Conservation (phyloP, 2,797 vertebrate species). For the Orientallactaga sibirica region DNA sequence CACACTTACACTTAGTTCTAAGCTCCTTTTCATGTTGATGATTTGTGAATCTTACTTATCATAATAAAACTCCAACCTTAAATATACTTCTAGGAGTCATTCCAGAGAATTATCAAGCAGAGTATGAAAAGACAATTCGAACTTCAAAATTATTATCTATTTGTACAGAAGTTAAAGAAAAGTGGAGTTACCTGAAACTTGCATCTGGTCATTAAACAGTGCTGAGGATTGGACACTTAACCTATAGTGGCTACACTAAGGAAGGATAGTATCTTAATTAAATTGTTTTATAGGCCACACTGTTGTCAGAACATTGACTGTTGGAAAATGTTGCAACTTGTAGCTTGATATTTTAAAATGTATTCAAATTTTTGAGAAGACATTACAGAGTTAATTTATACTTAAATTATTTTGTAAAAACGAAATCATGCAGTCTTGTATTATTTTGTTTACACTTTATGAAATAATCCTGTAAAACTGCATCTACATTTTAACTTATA, state of each 20-base stretch:
- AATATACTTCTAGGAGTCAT: background rate
- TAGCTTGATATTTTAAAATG: background rate
- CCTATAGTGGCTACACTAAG: background rate
- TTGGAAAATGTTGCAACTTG: background rate
- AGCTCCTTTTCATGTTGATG: background rate
- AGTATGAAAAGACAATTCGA: background rate
- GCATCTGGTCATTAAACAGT: background rate
- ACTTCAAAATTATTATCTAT: background rate
- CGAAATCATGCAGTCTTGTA: background rate
- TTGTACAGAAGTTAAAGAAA: background rate
- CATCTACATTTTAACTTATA: background rate
- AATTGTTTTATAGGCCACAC: background rate
- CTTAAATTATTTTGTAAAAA: background rate
- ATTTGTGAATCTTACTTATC: background rate
- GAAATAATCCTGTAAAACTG: background rate
- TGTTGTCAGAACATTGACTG: background rate
- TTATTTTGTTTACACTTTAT: background rate
- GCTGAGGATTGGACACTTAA: background rate
- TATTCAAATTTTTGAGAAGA: background rate
- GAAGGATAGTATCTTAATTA: background rate
- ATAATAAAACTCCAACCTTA: background rate
- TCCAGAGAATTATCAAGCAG: background rate
- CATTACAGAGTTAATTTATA: conserved; percentile 4
- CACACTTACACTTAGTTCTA: background rate
- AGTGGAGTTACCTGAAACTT: background rate